Base-by-base conservation (phyloP, 2,113 vertebrate genomes). In the Mugil cephalus region DNA sequence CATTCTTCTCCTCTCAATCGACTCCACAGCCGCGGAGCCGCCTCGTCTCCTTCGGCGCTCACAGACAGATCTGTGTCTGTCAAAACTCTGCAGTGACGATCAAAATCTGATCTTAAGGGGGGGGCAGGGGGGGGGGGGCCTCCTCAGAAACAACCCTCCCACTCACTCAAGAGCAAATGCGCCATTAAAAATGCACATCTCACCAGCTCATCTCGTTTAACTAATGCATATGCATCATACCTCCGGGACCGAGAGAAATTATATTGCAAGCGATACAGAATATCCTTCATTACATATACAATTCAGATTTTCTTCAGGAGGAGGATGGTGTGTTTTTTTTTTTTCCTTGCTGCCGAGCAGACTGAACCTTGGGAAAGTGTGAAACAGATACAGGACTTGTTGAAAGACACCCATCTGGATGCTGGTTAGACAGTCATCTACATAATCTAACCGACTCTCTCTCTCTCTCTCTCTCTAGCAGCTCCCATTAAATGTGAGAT, bases 161-260 rank as follows among this genome's bases (percentile, higher is more conserved):
- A 87, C 89, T 92, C 86, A 79, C 86, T 91, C 90, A 80, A 87
- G 82, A 92, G 92, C 91, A 94, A 94, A 93, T 88, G 88, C 83
- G 3, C 83, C 86, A 93, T 94, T 90, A 93, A 94, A 93, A 92
- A 93, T 92, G 88, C 91, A 93, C 80, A 89, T 87, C 88, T 89
- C 87, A 88, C 86, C 86, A 83, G 88, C 89, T 91, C 89, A 87
- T 92, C 87, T 82, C 71, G 56, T 90, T 90, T 91, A 89, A 80
- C 89, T 93, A 84, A 92, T 94, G 91, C 93, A 93, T 93, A 93
- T 93, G 91, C 89, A 94, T 91, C 77, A 90, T 80, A 92, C 91
- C 90, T 92, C 75, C 78, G 81, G 90, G 93, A 93, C 83, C 71
- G 68, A 45, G 80, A 77, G 76, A 86, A 87, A 82, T 77, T 87